Conservation (phyloP, 1,140 invertebrate species). For the Helicorthomorpha holstii region DNA sequence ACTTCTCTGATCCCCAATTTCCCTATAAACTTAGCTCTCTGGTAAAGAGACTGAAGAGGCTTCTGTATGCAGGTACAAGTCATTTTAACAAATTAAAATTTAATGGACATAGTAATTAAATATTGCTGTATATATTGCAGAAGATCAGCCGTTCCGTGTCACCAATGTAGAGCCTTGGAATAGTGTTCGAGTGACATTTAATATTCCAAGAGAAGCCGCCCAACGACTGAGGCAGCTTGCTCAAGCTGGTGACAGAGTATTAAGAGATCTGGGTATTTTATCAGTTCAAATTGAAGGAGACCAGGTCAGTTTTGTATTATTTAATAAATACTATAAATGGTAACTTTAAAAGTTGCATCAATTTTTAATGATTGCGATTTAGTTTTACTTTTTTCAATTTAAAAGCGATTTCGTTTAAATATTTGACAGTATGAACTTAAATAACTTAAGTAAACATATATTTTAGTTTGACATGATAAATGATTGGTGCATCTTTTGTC, state of each 20-base stretch:
- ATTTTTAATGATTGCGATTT: neutral
- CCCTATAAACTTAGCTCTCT: slow-evolving; percentile 45
- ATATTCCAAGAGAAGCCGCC: slow-evolving; percentile 86
- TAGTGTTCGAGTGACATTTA: slow-evolving; percentile 89
- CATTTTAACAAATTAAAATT: neutral
- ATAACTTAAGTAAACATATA: too few species aligned
- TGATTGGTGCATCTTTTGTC: too few species aligned
- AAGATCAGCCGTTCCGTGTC: slow-evolving; percentile 27
- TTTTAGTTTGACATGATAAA: too few species aligned
- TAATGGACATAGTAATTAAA: neutral
- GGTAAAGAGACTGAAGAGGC: slow-evolving; percentile 43
- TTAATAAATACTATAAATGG: neutral
- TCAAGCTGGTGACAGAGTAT: slow-evolving; percentile 64
- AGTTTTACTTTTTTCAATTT: neutral
- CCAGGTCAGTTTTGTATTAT: slow-evolving; percentile 47
- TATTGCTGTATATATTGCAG: slow-evolving; percentile 5
- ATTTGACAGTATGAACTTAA: too few species aligned
- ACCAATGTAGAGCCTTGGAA: slow-evolving; percentile 95
- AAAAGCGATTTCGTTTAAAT: too few species aligned
- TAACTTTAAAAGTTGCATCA: neutral
- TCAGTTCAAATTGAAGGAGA: slow-evolving; percentile 92
- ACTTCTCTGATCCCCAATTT: slow-evolving; percentile 56
- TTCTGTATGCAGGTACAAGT: slow-evolving; percentile 44
- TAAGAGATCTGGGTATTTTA: slow-evolving; percentile 79
- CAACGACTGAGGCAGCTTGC: slow-evolving; percentile 71